Conservation (phyloP, 2,888 invertebrate genomes). For the Noctua pronuba region DNA sequence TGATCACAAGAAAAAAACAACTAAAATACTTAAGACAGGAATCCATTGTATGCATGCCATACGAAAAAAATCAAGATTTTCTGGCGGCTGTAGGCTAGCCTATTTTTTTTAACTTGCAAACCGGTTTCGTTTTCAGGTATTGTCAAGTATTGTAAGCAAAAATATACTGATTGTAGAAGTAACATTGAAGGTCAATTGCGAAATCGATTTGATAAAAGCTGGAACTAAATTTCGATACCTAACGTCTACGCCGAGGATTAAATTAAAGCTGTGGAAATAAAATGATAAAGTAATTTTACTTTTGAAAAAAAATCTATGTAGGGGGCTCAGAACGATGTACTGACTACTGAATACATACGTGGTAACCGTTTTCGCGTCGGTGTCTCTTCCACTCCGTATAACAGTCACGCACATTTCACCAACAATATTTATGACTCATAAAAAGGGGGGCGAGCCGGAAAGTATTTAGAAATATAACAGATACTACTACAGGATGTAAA, state of each 20-base stretch:
- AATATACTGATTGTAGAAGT: neutral
- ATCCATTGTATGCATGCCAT: neutral
- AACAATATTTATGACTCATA: no score
- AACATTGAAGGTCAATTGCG: neutral
- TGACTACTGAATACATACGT: no score
- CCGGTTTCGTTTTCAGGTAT: slow-evolving; percentile 11
- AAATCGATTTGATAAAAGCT: neutral
- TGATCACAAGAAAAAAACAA: neutral
- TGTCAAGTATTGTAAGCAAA: slow-evolving; percentile 8
- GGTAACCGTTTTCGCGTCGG: no score
- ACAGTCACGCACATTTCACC: no score
- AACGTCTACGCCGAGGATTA: neutral
- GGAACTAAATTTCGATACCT: neutral
- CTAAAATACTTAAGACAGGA: neutral
- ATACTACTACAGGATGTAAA: neutral
- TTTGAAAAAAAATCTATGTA: no score
- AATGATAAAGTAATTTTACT: neutral
- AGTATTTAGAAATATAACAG: no score
- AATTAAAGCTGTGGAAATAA: neutral
- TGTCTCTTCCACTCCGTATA: no score
- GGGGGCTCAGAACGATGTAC: no score
- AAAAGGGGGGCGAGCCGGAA: no score
- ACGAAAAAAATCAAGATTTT: neutral
- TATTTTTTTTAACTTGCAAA: neutral
- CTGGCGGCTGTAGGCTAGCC: no score